Base-by-base conservation (phyloP, 2,888 invertebrate species). In the Mimumesa dahlbomi region DNA sequence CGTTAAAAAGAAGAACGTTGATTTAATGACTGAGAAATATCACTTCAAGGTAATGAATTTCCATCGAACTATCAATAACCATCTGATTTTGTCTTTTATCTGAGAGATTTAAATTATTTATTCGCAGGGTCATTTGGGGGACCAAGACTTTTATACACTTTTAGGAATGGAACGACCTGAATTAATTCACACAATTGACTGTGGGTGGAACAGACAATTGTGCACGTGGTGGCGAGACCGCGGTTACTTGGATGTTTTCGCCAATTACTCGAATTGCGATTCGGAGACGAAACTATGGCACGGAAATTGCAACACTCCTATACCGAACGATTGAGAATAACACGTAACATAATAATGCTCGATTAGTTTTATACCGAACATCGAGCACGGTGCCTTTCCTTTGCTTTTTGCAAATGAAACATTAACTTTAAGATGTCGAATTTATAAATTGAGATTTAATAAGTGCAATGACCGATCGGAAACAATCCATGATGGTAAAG, bases 211-310 rank as follows among this genome's bases (percentile, higher is more conserved):
- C 88, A 90, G 95, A 50, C 96, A 96, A 86, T 88, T 96, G 61
- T 96, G 96, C 85, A 92, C 92, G 0, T 96, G 95, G 95, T 96
- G 95, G 95, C 91, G 92, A 81, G 93, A 93, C 73, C 93, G 94
- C 77, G 95, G 95, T 0, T 95, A 95, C 79, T 91, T 91, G 29
- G 92, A 93, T 77, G 92, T 95, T 36, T 96, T 95, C 86, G 92
- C 93, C 74, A 89, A 92, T 70, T 96, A 95, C 89, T 93, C 93
- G 75, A 91, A 91, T 52, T 96, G 96, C 85, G 90, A 92, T 61
- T 92, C 92, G 42, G 90, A 92, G 64, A 91, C 93, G 14, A 92
- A 93, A 84, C 90, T 95, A 43, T 93, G 94, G 88, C 95, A 95
- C 87, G 94, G 94, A 7, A 95, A 95, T 89, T 94, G 95, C 86